phyloP scores from a whole-genome alignment of 2,113 vertebrate genomes.

The Oryzias woworae region DNA sequence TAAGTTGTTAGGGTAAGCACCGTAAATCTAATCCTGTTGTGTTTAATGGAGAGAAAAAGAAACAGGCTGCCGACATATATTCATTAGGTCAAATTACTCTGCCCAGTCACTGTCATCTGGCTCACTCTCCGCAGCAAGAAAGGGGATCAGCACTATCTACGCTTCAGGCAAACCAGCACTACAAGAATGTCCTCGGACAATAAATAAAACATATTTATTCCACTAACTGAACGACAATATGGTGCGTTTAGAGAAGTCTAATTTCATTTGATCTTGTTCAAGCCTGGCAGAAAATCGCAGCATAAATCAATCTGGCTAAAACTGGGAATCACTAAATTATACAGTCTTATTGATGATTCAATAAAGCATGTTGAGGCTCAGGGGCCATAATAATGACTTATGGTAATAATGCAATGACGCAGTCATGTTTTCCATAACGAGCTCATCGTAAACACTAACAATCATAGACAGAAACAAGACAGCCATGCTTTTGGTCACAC shows the following conservation, averaged over 20 bases:
- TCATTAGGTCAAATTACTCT: slow-evolving; percentile 74
- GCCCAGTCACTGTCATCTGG: slow-evolving; percentile 57
- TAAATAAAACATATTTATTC: slow-evolving; percentile 61
- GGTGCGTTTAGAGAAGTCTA: slow-evolving; percentile 40
- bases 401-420: slow-evolving; percentile 53
- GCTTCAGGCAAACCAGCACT: slow-evolving; percentile 31
- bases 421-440: slow-evolving; percentile 35
- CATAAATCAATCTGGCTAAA: slow-evolving; percentile 67
- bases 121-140: slow-evolving; percentile 31
- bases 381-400: slow-evolving; percentile 54
- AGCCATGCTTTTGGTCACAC: slow-evolving; percentile 23
- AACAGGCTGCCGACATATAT: slow-evolving; percentile 70
- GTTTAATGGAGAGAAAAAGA: slow-evolving; percentile 72
- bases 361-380: slow-evolving; percentile 48
- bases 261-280: slow-evolving; percentile 58
- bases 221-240: slow-evolving; percentile 58
- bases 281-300: slow-evolving; percentile 37
- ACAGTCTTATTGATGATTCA: slow-evolving; percentile 62
- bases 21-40: slow-evolving; percentile 63
- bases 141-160: slow-evolving; percentile 46
- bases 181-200: slow-evolving; percentile 34
- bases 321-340: slow-evolving; percentile 56
- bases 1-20: slow-evolving; percentile 31
- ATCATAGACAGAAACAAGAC: slow-evolving; percentile 30
- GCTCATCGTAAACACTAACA: slow-evolving; percentile 44